Evolutionary conservation across 2,113 vertebrate genomes (phyloP).

Genomic region (Neomonachus schauinslandi): DNA sequence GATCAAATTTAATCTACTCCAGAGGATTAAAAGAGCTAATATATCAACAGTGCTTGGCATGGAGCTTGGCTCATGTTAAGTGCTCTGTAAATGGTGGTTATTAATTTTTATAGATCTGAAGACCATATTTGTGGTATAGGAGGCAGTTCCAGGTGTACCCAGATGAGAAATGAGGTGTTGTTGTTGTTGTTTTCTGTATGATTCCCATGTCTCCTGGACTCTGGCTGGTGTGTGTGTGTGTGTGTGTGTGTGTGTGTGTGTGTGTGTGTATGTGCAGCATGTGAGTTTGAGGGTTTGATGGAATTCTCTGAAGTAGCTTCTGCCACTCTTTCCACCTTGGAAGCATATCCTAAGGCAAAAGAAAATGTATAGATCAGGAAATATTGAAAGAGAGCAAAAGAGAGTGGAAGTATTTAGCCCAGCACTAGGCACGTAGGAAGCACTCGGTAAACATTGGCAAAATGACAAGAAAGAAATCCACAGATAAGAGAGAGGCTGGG

Average conservation of each 20-base stretch:
- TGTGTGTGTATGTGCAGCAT: too few species aligned
- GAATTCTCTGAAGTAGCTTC: neutral
- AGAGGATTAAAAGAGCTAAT: neutral
- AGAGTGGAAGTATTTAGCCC: neutral
- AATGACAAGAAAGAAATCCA: neutral
- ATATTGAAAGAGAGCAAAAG: neutral
- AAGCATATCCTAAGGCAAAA: neutral
- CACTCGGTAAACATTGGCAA: neutral
- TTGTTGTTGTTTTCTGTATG: neutral
- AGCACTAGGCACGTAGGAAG: neutral
- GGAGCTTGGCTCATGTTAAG: neutral
- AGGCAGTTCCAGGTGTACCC: neutral
- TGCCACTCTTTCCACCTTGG: neutral
- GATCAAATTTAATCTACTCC: neutral
- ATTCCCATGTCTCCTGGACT: neutral
- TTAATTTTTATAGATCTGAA: neutral
- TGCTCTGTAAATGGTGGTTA: neutral
- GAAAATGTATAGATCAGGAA: neutral
- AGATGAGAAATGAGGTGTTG: neutral
- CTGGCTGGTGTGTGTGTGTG: neutral
- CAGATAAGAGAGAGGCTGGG: neutral
- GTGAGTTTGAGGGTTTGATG: neutral
- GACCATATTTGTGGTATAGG: neutral
- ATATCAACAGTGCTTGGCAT: neutral
- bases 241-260: neutral